A percentile compares a stretch with the other conserved stretches of the same genome.
Evolutionary conservation across 2,888 invertebrate species (phyloP).

Genomic region (Dendrolimus pini): DNA sequence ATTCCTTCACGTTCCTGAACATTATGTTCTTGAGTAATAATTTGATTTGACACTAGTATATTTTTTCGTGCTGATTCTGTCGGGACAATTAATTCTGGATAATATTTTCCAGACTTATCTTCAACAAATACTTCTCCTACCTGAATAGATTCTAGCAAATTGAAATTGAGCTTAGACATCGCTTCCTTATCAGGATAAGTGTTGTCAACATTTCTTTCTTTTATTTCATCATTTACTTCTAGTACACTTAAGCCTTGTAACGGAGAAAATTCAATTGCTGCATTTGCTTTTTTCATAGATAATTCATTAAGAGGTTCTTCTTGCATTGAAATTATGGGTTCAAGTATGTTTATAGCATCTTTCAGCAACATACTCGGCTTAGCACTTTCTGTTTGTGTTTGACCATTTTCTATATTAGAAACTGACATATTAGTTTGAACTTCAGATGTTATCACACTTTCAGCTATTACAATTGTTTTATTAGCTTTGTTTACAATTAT

Average conservation of each 20-base stretch:
- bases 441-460: slow-evolving; percentile 74
- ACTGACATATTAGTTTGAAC: slow-evolving; percentile 66
- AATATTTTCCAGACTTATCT: slow-evolving; percentile 85
- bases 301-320: slow-evolving; percentile 75
- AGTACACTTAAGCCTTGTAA: slow-evolving; percentile 80
- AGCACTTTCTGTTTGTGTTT: slow-evolving; percentile 64
- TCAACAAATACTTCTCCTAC: slow-evolving; percentile 82
- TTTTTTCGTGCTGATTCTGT: slow-evolving; percentile 84
- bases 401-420: slow-evolving; percentile 50
- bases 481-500: slow-evolving; percentile 31
- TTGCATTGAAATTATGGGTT: slow-evolving; percentile 77
- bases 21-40: slow-evolving; percentile 79
- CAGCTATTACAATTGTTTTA: slow-evolving; percentile 40
- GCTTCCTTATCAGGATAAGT: slow-evolving; percentile 58
- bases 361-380: slow-evolving; percentile 75
- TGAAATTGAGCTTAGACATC: slow-evolving; percentile 79
- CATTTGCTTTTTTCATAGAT: slow-evolving; percentile 67
- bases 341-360: slow-evolving; percentile 81
- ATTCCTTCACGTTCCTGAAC: slow-evolving; percentile 83
- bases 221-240: slow-evolving; percentile 79
- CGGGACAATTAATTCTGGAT: slow-evolving; percentile 86
- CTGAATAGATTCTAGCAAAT: slow-evolving; percentile 78
- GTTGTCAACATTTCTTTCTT: slow-evolving; percentile 74
- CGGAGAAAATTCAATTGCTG: slow-evolving; percentile 75
- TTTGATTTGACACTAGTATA: slow-evolving; percentile 80